A percentile compares a stretch with the other conserved stretches of the same genome.
Evolutionary conservation across 2,113 vertebrate genomes (phyloP).

Genomic region (Campylorhamphus procurvoides): DNA sequence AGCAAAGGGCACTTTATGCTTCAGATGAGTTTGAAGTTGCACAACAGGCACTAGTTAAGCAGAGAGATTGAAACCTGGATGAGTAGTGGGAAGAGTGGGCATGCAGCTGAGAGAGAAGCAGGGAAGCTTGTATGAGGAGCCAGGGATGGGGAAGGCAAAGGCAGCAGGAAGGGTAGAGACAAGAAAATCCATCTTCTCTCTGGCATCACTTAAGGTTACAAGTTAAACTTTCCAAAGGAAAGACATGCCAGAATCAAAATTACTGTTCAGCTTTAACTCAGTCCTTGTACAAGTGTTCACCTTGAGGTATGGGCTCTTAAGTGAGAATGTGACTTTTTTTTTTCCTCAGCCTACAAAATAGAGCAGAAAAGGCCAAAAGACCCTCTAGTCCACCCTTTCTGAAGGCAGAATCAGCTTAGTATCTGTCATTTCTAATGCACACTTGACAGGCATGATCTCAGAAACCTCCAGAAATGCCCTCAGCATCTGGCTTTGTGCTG

Average conservation of each 20-base stretch:
- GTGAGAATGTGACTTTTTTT: rapidly evolving
- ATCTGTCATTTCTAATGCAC: background rate
- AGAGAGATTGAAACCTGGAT: background rate
- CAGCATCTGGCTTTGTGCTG: background rate
- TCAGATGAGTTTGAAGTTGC: background rate
- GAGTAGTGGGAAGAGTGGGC: background rate
- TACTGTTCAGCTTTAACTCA: background rate
- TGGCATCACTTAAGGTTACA: background rate
- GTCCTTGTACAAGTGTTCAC: background rate
- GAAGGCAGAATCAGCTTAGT: background rate
- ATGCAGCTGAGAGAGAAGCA: background rate
- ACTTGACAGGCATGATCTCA: background rate
- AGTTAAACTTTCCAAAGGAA: background rate
- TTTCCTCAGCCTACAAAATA: background rate
- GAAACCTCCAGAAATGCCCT: background rate
- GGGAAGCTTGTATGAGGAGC: background rate
- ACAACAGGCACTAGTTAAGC: background rate
- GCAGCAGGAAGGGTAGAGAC: background rate
- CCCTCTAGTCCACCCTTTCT: background rate
- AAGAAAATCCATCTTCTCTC: background rate
- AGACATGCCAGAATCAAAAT: background rate
- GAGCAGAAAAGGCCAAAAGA: background rate
- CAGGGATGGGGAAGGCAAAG: background rate
- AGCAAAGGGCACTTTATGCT: background rate
- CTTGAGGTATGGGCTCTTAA: rapidly evolving